Conservation (phyloP, 2,888 invertebrate species). For the Oscheius sp. region DNA sequence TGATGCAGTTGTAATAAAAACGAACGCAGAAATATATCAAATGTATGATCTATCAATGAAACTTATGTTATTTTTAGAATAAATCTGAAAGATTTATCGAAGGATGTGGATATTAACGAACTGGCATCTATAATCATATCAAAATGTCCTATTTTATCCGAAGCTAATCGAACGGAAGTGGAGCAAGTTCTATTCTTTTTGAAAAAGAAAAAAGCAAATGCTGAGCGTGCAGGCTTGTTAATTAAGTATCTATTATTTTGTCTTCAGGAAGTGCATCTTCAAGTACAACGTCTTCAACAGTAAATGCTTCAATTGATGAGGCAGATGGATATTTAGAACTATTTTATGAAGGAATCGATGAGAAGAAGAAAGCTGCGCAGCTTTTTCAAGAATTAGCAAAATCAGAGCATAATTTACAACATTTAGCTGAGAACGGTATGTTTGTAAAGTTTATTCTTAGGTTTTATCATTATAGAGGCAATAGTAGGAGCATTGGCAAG, state of each 20-base stretch:
- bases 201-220: constrained; percentile 75
- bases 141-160: constrained; percentile 83
- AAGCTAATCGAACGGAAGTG: constrained; percentile 83
- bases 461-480: too few species aligned
- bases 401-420: constrained; percentile 91
- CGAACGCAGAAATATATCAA: constrained; percentile 55
- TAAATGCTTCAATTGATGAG: constrained; percentile 46
- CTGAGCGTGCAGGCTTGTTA: not conserved
- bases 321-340: constrained; percentile 86
- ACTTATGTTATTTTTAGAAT: constrained; percentile 72
- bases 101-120: constrained; percentile 81
- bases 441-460: constrained; percentile 14
- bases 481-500: constrained; percentile 92
- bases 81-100: constrained; percentile 82
- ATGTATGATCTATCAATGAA: constrained; percentile 52
- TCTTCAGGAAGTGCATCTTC: constrained; percentile 50
- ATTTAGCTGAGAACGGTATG: constrained; percentile 89
- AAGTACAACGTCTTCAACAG: constrained; percentile 31
- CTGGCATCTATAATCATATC: constrained; percentile 85
- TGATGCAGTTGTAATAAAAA: constrained; percentile 84
- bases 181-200: constrained; percentile 87
- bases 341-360: constrained; percentile 86
- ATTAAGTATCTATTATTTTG: not conserved
- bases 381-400: constrained; percentile 89
- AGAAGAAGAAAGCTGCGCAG: constrained; percentile 88